phyloP scores from a whole-genome alignment of 2,113 vertebrate species.

The Pterophyllum scalare region DNA sequence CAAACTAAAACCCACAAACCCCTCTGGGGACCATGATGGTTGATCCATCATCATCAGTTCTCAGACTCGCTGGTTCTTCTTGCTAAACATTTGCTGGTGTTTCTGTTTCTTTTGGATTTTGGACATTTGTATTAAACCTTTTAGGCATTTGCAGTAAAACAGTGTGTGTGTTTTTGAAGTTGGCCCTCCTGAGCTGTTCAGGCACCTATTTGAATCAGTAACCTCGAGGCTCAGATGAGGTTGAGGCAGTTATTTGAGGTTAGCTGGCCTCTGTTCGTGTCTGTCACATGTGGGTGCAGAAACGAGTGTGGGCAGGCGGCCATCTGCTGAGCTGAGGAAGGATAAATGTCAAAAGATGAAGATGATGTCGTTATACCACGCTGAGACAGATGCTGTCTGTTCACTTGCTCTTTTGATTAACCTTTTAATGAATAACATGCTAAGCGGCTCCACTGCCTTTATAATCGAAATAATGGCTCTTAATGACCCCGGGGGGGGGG shows the following conservation, averaged over 20 bases:
- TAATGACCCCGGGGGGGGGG: neutral
- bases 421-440: neutral
- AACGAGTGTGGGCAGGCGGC: conserved; percentile 16
- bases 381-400: neutral
- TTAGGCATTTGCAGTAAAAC: neutral
- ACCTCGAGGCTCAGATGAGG: neutral
- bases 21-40: no score
- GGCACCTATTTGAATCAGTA: neutral
- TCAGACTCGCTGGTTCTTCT: no score
- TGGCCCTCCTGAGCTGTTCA: neutral
- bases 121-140: neutral
- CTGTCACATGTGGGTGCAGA: conserved; percentile 50
- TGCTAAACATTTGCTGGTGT: no score
- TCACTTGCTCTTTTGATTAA: neutral
- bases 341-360: conserved; percentile 45
- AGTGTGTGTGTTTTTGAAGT: neutral
- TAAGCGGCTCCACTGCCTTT: neutral
- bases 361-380: neutral
- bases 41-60: no score
- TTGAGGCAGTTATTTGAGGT: conserved; percentile 51
- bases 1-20: no score
- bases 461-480: neutral
- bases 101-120: neutral
- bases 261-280: conserved; percentile 15
- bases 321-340: neutral